phyloP scores from a whole-genome alignment of 1,140 invertebrate genomes.

The Lamellibrachia luymesi region DNA sequence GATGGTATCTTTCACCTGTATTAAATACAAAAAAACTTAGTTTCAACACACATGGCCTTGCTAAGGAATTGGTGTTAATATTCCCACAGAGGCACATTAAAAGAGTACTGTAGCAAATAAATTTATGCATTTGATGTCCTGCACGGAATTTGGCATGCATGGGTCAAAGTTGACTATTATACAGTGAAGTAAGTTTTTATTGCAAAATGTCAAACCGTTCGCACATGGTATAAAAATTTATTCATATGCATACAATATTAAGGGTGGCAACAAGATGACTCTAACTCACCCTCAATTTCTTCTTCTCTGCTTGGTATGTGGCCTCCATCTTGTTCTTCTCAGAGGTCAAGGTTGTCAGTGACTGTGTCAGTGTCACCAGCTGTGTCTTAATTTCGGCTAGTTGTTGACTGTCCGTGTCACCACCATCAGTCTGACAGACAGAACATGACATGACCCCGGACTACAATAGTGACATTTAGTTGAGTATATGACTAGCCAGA shows the following conservation, averaged over 20 bases:
- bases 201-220: not conserved
- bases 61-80: too few species aligned
- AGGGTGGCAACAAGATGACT: not conserved
- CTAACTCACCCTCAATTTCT: slow-evolving; percentile 62
- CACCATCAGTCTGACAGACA: not conserved
- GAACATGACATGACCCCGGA: not conserved
- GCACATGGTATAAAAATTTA: not conserved
- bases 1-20: too few species aligned
- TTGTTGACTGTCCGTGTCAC: slow-evolving; percentile 46
- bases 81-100: too few species aligned
- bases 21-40: too few species aligned
- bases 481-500: not conserved
- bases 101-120: too few species aligned
- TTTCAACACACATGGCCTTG: too few species aligned
- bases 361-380: slow-evolving; percentile 70
- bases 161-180: not conserved
- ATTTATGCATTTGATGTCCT: not conserved
- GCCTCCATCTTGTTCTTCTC: slow-evolving; percentile 83
- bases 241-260: not conserved
- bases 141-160: not conserved
- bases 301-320: slow-evolving; percentile 77
- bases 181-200: not conserved
- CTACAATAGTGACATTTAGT: not conserved
- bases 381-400: slow-evolving; percentile 54
- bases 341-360: slow-evolving; percentile 73